Evolutionary conservation across 1,140 invertebrate genomes (phyloP), one percentile per base, ranked within the genome.

Genomic region (Thereuonema tuberculata): DNA sequence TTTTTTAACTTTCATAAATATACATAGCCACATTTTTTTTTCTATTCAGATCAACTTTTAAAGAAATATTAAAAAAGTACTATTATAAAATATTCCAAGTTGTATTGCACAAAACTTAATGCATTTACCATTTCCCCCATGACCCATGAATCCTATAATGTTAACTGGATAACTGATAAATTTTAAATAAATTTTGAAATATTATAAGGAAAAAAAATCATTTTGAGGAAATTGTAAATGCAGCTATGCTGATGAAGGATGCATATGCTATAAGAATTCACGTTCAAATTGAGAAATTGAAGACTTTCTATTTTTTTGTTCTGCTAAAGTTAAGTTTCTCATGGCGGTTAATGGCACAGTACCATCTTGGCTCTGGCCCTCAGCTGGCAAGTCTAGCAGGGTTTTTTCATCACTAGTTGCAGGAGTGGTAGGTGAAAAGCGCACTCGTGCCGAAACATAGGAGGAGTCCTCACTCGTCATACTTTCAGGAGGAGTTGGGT

Each of bases 401-500:
- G 76, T 80, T 60, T 78, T 73, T 29, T 61, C 69, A 15, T 61
- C 47, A 20, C 56, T 56, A 37, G 61, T 59, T 17, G 21, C 59
- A 17, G 60, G 59, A 21, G 82, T 82, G 12, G 85, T 80, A 0
- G 87, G 87, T 43, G 86, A 89, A 72, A 92, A 92, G 1, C 87
- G 76, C 1, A 90, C 86, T 3, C 86, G 75, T 1, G 87, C 86
- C 1, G 87, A 90, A 37, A 87, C 80, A 68, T 89, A 89, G 29
- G 85, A 87, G 63, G 84, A 86, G 64, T 90, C 87, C 56, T 89
- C 87, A 64, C 86, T 88, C 0, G 86, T 85, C 17, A 87, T 67
- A 64, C 85, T 87, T 63, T 90, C 88, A 0, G 87, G 86, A 0
- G 87, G 86, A 1, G 87, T 89, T 46, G 85, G 83, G 74, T 88